Evolutionary conservation across 92 coral and sea anemone genomes (phyloP).

Genomic region (Pocillopora meandrina): DNA sequence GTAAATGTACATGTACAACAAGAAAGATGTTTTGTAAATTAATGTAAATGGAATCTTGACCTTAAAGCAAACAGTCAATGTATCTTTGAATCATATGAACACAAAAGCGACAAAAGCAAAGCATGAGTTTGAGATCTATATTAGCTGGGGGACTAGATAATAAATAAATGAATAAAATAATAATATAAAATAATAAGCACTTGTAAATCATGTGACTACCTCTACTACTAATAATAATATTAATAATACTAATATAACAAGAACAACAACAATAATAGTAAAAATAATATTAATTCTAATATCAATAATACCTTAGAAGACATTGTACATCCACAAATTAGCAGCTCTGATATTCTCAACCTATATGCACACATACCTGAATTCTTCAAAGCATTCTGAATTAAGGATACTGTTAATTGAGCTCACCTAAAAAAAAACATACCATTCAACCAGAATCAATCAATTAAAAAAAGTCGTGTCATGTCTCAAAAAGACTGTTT

Average conservation of each 20-base stretch:
- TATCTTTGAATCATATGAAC: neutral
- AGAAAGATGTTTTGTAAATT: neutral
- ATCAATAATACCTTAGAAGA: neutral
- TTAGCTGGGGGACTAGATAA: no score
- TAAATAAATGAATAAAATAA: no score
- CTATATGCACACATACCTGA: slow-evolving; percentile 38
- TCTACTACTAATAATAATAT: no score
- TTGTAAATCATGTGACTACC: no score
- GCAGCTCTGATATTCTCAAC: neutral
- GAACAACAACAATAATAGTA: no score
- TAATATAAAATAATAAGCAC: no score
- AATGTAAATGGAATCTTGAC: slow-evolving; percentile 12
- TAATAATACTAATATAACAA: no score
- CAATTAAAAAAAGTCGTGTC: slow-evolving; percentile 2
- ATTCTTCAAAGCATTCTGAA: slow-evolving; percentile 72
- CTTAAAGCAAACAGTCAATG: neutral
- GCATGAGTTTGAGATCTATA: no score
- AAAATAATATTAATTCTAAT: no score
- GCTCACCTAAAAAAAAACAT: slow-evolving; percentile 47
- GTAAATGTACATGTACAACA: neutral
- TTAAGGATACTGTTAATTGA: slow-evolving; percentile 66
- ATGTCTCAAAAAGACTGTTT: neutral
- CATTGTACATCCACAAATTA: neutral
- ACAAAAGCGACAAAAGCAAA: neutral
- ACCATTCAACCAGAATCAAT: slow-evolving; percentile 17